Base-by-base conservation (phyloP, 1,140 invertebrate species). In the Drosophila punjabiensis region DNA sequence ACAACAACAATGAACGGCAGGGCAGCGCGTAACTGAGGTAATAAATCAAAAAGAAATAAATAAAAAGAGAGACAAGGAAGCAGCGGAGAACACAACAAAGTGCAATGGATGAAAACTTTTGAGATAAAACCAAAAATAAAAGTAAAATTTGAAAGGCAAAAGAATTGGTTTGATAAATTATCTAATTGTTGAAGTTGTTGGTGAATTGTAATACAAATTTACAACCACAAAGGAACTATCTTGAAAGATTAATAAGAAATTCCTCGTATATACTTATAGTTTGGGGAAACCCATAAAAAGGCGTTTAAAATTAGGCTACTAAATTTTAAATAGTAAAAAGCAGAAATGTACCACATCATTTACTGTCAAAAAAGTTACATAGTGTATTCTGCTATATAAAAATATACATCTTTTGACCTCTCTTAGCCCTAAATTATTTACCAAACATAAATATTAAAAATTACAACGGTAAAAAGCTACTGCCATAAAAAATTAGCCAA, bases 1-100 rank as follows among this genome's bases (percentile, higher is more conserved):
- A 76, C 76, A 86, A 73, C 66, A 76, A 73, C 56, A 76, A 79
- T 79, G 69, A 78, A 62, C 53, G 47, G n/a, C n/a, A 53, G 35
- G 20, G 64, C 66, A 47, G 16, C 47, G 52, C 45, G 45, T 52
- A 74, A 37, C 68, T 37, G 45, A 74, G 68, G 43, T 65, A 76
- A 76, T 75, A 62, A 74, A 63, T 74, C 55, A 43, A 37, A 20
- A 33, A 61, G 65, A 55, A 65, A 71, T 30, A 43, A 35, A 43
- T 59, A 43, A 47, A 52, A 55, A n/a, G 9, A 39, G 45, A 37
- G 18, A 35, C 33, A 47, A 45, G 69, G 32, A 61, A 62, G 45
- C 20, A 52, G 32, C 28, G 58, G 39, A 35, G 14, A 71, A 47
- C 35, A 48, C 43, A 76, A 81, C n/a, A 30, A 33, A 60, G 71